Base-by-base conservation (phyloP, 2,888 invertebrate genomes). In the Stegana nigrithorax region DNA sequence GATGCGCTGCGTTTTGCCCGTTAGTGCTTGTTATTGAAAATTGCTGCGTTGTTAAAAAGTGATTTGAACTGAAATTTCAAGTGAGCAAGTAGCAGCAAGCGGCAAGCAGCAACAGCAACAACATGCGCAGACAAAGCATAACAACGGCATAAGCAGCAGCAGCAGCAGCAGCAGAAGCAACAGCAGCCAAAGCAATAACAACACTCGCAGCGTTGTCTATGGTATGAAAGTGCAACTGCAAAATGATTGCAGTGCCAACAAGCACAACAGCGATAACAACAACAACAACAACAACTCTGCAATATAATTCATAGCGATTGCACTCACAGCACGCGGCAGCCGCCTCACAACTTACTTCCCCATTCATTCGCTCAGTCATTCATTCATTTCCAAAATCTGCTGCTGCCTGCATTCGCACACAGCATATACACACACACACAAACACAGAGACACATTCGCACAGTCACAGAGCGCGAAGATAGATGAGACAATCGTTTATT, bases 41-140 rank as follows among this genome's bases (percentile, higher is more conserved):
- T 74, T 80, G 80, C 80, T 75, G 72, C 71, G 81, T 78, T 80
- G 81, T 80, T 80, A 81, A 80, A 80, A 80, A 80, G 75, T 76
- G 67, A 80, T 80, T 78, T 67, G 66, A 70, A 68, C 69, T 67
- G 68, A 68, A 63, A 58, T 61, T 65, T 60, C 45, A 25, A 55
- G 55, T 57, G 7, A 42, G 42, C 29, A n/a, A n/a, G n/a, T n/a
- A n/a, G n/a, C n/a, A n/a, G n/a, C n/a, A n/a, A n/a, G n/a, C n/a
- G n/a, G n/a, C n/a, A n/a, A n/a, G n/a, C n/a, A n/a, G n/a, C n/a
- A n/a, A n/a, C n/a, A n/a, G n/a, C n/a, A n/a, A 39, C 26, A n/a
- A n/a, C n/a, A 23, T 8, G 56, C 32, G 50, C 27, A 44, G 32
- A 27, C 17, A 67, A 66, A 58, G 62, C 62, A 65, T 65, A 66